These are phyloP conservation scores for Sebastes kiyomatsui DNA, from an alignment of 2,797 vertebrate species.

Conservation along the genomic window DNA sequence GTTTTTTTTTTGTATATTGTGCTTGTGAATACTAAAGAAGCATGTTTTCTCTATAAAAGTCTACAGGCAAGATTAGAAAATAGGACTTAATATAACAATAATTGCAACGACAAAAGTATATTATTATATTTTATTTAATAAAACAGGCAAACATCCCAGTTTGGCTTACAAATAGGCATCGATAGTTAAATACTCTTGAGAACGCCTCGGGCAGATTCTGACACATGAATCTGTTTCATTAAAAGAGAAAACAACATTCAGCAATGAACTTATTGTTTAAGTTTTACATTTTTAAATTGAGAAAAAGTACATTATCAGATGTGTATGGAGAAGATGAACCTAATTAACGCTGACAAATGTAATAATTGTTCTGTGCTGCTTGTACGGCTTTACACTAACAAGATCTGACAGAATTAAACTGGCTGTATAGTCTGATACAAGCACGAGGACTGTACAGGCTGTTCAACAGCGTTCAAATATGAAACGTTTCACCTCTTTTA, in stretches of 20 bases:
- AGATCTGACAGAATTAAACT: background rate
- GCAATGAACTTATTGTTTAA: background rate
- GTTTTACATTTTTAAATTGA: background rate
- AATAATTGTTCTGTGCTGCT: background rate
- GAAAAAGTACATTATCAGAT: background rate
- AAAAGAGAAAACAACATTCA: background rate
- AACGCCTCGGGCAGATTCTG: background rate
- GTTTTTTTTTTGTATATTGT: background rate
- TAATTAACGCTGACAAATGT: background rate
- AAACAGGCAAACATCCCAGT: conserved; percentile 18
- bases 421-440: too few species aligned
- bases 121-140: conserved; percentile 28
- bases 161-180: background rate
- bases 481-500: background rate
- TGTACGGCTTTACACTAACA: background rate
- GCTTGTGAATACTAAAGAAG: background rate
- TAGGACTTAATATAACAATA: background rate
- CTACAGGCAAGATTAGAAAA: background rate
- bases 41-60: background rate
- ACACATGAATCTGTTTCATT: background rate
- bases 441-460: background rate
- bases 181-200: background rate
- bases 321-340: background rate
- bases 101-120: background rate
- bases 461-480: background rate